Conservation (phyloP, 2,888 invertebrate genomes). For the Cinara cedri region DNA sequence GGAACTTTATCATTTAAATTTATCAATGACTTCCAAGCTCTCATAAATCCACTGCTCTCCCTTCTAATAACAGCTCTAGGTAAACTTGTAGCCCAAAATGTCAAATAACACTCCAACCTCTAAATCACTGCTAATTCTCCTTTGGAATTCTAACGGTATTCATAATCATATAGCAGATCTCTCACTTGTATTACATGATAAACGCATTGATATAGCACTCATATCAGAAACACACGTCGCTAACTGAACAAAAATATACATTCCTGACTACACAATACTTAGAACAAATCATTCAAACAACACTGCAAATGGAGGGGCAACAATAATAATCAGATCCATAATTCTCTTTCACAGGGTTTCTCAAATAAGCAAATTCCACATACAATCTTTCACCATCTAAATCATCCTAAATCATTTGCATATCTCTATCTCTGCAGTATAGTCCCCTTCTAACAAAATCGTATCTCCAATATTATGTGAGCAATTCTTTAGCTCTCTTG, state of each 20-base stretch:
- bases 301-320: too few species aligned
- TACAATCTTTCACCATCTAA: background rate
- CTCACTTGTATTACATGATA: background rate
- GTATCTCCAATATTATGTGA: background rate
- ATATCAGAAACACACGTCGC: slow-evolving; percentile 12
- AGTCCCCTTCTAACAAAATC: slow-evolving; percentile 7
- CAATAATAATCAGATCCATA: background rate
- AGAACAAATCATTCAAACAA: too few species aligned
- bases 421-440: background rate
- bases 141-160: slow-evolving; percentile 10
- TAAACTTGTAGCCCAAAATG: background rate
- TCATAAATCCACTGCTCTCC: slow-evolving; percentile 4
- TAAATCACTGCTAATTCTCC: background rate
- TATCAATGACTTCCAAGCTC: slow-evolving; percentile 21
- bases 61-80: background rate
- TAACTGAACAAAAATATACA: slow-evolving; percentile 6
- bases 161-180: slow-evolving; percentile 7
- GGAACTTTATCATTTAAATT: background rate
- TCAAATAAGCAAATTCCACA: background rate
- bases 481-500: slow-evolving; percentile 14
- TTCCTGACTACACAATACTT: too few species aligned
- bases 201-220: background rate
- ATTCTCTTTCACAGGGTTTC: background rate
- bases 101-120: background rate
- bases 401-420: background rate